Percentiles rank a stretch among this genome's conserved stretches.
phyloP scores from a whole-genome alignment of 2,113 vertebrate genomes.

The Chionomys nivalis region DNA sequence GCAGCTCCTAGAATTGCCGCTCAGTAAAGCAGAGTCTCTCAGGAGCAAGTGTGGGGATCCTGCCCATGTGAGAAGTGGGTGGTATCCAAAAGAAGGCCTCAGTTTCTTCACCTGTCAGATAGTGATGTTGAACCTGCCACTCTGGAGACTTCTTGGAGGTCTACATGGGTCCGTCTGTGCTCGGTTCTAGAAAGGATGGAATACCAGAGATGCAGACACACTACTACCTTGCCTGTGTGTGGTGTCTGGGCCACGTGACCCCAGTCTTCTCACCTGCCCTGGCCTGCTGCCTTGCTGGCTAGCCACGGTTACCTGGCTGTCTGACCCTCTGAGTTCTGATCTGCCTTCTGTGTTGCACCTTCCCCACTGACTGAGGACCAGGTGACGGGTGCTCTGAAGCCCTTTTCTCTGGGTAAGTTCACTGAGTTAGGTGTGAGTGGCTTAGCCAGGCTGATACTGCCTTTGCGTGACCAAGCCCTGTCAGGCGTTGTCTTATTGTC shows the following conservation, averaged over 20 bases:
- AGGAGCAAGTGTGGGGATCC: background rate
- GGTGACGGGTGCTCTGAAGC: background rate
- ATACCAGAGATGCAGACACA: background rate
- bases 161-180: background rate
- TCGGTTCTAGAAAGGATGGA: background rate
- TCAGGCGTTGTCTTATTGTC: rapidly evolving
- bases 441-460: background rate
- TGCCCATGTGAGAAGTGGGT: background rate
- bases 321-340: background rate
- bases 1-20: background rate
- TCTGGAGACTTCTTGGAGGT: background rate
- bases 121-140: background rate
- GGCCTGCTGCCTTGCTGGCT: background rate
- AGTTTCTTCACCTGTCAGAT: background rate
- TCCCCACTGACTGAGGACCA: background rate
- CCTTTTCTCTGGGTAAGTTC: background rate
- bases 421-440: background rate
- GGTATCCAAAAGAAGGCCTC: too few species aligned
- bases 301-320: background rate
- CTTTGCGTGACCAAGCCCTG: background rate
- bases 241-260: background rate
- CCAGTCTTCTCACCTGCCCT: background rate
- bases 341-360: background rate
- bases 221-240: background rate
- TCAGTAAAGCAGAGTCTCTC: background rate